Evolutionary conservation across 2,888 invertebrate genomes (phyloP).

Genomic region (Melolontha melolontha): DNA sequence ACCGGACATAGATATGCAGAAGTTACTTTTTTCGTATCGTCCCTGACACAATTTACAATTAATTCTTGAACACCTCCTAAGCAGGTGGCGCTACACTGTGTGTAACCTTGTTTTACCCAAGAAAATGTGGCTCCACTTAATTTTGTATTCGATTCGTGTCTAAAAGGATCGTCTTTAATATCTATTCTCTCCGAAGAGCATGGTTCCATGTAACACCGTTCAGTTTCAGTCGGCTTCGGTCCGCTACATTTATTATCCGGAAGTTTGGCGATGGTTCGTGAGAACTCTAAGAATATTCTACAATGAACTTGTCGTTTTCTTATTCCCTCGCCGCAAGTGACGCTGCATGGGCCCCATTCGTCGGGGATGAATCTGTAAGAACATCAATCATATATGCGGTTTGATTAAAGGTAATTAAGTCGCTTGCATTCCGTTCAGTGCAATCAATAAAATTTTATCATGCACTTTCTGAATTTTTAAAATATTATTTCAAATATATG

Average conservation of each 20-base stretch:
- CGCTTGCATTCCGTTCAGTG: conserved; percentile 29
- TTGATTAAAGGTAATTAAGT: background rate
- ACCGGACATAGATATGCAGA: conserved; percentile 89
- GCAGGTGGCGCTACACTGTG: conserved; percentile 94
- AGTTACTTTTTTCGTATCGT: conserved; percentile 87
- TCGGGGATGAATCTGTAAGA: conserved; percentile 87
- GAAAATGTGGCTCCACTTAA: conserved; percentile 78
- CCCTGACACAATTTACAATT: conserved; percentile 88
- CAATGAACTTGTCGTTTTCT: conserved; percentile 91
- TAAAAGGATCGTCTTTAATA: conserved; percentile 69
- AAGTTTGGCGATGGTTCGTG: conserved; percentile 86
- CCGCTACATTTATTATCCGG: conserved; percentile 91
- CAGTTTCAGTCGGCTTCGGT: conserved; percentile 83
- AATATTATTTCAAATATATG: conserved; percentile 31
- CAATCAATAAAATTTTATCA: conserved; percentile 37
- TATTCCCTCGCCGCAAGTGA: conserved; percentile 83
- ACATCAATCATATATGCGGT: conserved; percentile 6
- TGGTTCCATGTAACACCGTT: conserved; percentile 83
- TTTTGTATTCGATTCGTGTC: conserved; percentile 52
- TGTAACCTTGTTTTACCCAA: conserved; percentile 91
- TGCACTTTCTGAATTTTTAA: conserved; percentile 38
- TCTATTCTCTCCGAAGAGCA: conserved; percentile 71
- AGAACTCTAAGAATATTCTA: conserved; percentile 93
- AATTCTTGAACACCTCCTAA: conserved; percentile 89
- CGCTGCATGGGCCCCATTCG: conserved; percentile 92